phyloP scores from a whole-genome alignment of 2,797 vertebrate species.

The Premnoplex brunnescens region DNA sequence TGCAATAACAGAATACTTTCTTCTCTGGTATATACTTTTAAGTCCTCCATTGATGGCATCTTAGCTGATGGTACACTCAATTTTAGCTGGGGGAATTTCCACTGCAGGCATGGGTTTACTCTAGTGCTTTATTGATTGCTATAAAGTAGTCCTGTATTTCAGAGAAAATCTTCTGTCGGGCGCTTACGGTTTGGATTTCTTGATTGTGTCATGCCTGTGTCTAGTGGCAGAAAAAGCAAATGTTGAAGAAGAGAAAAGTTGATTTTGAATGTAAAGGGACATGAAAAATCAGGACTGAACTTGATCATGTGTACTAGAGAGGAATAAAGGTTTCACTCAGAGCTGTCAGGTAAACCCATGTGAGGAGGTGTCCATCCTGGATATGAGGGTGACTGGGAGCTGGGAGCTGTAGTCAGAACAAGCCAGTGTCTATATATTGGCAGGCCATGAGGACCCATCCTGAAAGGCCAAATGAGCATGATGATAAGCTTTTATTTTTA shows the following conservation, averaged over 20 bases:
- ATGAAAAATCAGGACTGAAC: not conserved
- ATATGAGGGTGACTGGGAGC: not conserved
- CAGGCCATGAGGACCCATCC: not conserved
- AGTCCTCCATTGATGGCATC: not conserved
- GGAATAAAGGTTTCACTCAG: not conserved
- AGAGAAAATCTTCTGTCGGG: constrained; percentile 30
- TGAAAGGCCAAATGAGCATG: not conserved
- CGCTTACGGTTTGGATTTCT: not conserved
- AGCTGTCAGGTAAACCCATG: not conserved
- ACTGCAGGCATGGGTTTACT: constrained; percentile 26
- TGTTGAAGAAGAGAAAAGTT: not conserved
- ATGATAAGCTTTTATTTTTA: not conserved
- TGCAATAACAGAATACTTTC: not conserved
- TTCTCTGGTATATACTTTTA: not conserved
- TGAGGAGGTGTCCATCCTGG: not conserved
- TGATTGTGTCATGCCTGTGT: not conserved
- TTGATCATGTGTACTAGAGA: not conserved
- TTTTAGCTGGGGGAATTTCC: constrained; percentile 39
- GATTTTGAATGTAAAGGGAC: not conserved
- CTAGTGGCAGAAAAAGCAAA: not conserved
- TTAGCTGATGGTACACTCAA: not conserved
- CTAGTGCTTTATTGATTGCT: constrained; percentile 53
- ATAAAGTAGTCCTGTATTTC: constrained; percentile 35
- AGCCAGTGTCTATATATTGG: not conserved
- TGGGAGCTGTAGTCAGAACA: not conserved